Evolutionary conservation across 2,797 vertebrate genomes (phyloP), one percentile per base, ranked within the genome.

Genomic region (Hippoglossus hippoglossus): DNA sequence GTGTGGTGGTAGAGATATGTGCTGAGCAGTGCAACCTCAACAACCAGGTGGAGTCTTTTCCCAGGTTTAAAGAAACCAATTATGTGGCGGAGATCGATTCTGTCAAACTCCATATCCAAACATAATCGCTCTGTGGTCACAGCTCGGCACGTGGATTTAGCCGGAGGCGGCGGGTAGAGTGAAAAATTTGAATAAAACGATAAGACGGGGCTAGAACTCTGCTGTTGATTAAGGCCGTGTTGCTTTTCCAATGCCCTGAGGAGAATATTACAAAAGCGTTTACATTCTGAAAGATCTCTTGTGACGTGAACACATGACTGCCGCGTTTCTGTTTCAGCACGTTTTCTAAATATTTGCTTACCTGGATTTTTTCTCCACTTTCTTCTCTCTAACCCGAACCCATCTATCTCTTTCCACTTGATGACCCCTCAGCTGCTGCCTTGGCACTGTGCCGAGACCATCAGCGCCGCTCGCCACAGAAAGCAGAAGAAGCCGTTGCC

Each of bases 11-110:
- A 83, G 97, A 98, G 1, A 93, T 96, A 70, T 98, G 96, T 66
- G 96, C 96, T 0, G 97, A 98, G 81, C 97, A 99, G 87, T 86
- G 94, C 77, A 97, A 95, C 67, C 94, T 99, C 63, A 95, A 94
- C 0, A 94, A 98, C 66, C 94, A 98, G 96, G 97, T 99, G 68
- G 70, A 62, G 10, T 62, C 22, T 39, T 59, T 49, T 62, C 49
- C 49, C 9, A 0, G 6, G 2, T 69, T 57, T 2, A 11, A 67
- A 61, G 67, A 63, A 16, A 39, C 21, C 2, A 58, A 84, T 87
- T 72, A 79, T 70, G 49, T 39, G 50, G 34, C 6, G 0, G 19
- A 63, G 62, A 65, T 53, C 68, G 67, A 75, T 63, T 79, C 71
- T 68, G 55, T 41, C 63, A 71, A 78, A 79, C 39, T 53, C 47